Evolutionary conservation across 2,113 vertebrate species (phyloP).

Genomic region (Megaleporinus macrocephalus): DNA sequence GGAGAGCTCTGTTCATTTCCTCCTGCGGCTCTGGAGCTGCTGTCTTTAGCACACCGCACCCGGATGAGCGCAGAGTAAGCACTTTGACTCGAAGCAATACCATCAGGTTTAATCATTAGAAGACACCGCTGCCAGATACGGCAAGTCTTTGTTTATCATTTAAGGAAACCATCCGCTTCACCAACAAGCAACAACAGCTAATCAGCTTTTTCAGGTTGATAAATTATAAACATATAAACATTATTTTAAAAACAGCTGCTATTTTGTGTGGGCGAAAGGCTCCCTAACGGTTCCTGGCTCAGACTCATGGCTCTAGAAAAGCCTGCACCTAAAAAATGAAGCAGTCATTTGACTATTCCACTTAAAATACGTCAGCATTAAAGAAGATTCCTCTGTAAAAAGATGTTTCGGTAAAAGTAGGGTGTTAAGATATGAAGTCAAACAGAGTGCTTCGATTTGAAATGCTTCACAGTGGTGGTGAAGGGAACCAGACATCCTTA

Average conservation of each 20-base stretch:
- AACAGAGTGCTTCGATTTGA: too few species aligned
- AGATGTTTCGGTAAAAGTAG: too few species aligned
- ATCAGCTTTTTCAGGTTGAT: not conserved
- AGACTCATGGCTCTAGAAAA: too few species aligned
- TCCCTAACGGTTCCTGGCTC: too few species aligned
- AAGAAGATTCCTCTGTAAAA: too few species aligned
- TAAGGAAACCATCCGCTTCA: not conserved
- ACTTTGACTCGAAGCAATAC: not conserved
- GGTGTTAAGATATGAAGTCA: too few species aligned
- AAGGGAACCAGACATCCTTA: too few species aligned
- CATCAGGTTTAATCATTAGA: not conserved
- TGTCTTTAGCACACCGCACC: not conserved
- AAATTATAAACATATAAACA: not conserved
- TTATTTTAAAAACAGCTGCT: too few species aligned
- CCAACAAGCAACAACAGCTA: not conserved
- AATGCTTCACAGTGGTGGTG: too few species aligned
- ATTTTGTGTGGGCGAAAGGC: too few species aligned
- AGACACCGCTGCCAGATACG: not conserved
- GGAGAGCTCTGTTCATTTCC: constrained; percentile 30
- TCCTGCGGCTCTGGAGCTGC: constrained; percentile 13
- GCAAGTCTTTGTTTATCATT: not conserved
- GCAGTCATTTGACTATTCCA: too few species aligned
- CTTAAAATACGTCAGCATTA: too few species aligned
- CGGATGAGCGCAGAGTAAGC: constrained; percentile 7
- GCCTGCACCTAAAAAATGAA: not conserved